phyloP scores from a whole-genome alignment of 1,140 invertebrate genomes.

The Drosophila mayri region DNA sequence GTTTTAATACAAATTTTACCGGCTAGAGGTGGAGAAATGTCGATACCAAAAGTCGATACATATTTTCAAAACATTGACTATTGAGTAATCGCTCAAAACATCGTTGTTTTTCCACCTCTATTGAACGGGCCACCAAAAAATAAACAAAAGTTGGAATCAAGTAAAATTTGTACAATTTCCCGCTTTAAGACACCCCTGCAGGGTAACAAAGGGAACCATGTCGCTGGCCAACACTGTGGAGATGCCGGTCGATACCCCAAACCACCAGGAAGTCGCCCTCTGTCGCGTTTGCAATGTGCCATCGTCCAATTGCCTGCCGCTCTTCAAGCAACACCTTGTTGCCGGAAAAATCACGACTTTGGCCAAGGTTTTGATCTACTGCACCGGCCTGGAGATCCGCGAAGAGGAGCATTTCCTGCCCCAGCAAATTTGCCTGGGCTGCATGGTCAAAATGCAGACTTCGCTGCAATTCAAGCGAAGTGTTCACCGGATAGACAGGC shows the following conservation, averaged over 20 bases:
- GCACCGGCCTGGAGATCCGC: constrained; percentile 49
- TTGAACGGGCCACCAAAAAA: not conserved
- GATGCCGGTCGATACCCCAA: no score
- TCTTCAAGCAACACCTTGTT: constrained; percentile 39
- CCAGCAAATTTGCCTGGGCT: constrained; percentile 47
- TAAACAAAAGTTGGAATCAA: not conserved
- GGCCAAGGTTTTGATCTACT: constrained; percentile 51
- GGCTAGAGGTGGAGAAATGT: not conserved
- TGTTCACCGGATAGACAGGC: constrained; percentile 32
- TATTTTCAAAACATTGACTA: no score
- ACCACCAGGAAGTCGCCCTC: not conserved
- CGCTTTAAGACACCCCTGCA: not conserved
- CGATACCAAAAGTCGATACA: no score
- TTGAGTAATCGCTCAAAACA: no score
- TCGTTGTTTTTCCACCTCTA: not conserved
- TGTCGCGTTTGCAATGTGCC: constrained; percentile 61
- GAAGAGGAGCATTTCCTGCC: constrained; percentile 58
- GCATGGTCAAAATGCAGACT: constrained; percentile 16
- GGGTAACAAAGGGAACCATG: not conserved
- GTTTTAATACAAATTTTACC: not conserved
- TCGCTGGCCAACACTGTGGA: not conserved
- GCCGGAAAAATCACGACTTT: constrained; percentile 54
- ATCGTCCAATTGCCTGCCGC: constrained; percentile 21
- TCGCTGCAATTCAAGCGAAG: constrained; percentile 39
- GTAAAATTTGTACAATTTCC: not conserved